Evolutionary conservation across 2,888 invertebrate species (phyloP).

Genomic region (Stenotaenia linearis): DNA sequence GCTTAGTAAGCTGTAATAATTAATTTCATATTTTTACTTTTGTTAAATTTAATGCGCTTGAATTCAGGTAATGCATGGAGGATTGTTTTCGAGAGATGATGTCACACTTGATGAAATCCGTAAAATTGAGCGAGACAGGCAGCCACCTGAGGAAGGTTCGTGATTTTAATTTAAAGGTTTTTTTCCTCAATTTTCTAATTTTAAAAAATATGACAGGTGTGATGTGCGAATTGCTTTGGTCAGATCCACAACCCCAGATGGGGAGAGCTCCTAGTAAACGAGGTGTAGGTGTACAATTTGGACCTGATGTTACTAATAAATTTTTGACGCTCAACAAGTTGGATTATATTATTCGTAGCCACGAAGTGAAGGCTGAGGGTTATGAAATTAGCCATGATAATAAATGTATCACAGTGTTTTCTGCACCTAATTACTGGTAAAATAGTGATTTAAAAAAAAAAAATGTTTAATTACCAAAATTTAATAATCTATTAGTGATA

Average conservation of each 20-base stretch:
- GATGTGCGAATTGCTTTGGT: slow-evolving; percentile 99
- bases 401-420: slow-evolving; percentile 97
- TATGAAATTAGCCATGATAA: slow-evolving; percentile 93
- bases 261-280: slow-evolving; percentile 92
- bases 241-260: slow-evolving; percentile 85
- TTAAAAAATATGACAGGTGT: too few species aligned
- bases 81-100: slow-evolving; percentile 86
- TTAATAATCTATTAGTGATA: slow-evolving; percentile 66
- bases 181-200: too few species aligned
- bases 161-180: too few species aligned
- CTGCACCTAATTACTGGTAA: slow-evolving; percentile 98
- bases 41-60: background rate
- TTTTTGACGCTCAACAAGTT: slow-evolving; percentile 81
- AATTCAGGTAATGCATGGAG: slow-evolving; percentile 89
- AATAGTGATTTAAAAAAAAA: too few species aligned
- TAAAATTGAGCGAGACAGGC: slow-evolving; percentile 81
- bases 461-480: background rate
- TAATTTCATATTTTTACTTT: background rate
- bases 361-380: slow-evolving; percentile 95
- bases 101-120: slow-evolving; percentile 90
- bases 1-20: slow-evolving; percentile 55
- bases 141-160: slow-evolving; percentile 96
- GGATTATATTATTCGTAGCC: slow-evolving; percentile 91
- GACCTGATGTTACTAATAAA: slow-evolving; percentile 86
- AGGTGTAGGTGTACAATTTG: slow-evolving; percentile 97